Conservation (phyloP, 2,797 vertebrate genomes). For the Poecilia gillii region DNA sequence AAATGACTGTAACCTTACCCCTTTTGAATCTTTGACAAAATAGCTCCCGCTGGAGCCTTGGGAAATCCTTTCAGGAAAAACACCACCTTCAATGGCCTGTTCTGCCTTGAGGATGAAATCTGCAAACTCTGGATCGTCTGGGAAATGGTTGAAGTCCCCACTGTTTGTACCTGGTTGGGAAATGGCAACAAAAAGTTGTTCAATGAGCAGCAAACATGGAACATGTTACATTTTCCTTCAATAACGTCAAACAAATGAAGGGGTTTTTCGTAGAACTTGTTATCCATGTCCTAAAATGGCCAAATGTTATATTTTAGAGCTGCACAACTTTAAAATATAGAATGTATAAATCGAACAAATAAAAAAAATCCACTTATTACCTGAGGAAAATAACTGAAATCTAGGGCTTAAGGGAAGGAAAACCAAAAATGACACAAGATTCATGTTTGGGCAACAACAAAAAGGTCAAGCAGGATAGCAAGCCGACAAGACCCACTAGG, state of each 20-base stretch:
- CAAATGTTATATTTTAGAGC: not conserved
- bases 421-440: not conserved
- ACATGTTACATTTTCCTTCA: not conserved
- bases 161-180: slow-evolving; percentile 69
- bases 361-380: not conserved
- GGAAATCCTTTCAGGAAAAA: slow-evolving; percentile 93
- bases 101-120: slow-evolving; percentile 89
- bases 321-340: not conserved
- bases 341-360: not conserved
- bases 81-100: slow-evolving; percentile 90
- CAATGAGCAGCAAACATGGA: not conserved
- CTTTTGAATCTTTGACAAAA: slow-evolving; percentile 96
- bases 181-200: not conserved
- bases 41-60: slow-evolving; percentile 99
- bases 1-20: slow-evolving; percentile 74
- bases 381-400: not conserved
- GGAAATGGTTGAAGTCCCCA: slow-evolving; percentile 89
- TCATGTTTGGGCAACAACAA: not conserved
- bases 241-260: not conserved
- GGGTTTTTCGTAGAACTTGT: not conserved
- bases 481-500: not conserved
- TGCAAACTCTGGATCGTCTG: slow-evolving; percentile 92
- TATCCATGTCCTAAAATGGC: not conserved
- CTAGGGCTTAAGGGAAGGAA: not conserved
- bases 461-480: not conserved